Base-by-base conservation (phyloP, 2,888 invertebrate genomes). In the Helobdella robusta region DNA sequence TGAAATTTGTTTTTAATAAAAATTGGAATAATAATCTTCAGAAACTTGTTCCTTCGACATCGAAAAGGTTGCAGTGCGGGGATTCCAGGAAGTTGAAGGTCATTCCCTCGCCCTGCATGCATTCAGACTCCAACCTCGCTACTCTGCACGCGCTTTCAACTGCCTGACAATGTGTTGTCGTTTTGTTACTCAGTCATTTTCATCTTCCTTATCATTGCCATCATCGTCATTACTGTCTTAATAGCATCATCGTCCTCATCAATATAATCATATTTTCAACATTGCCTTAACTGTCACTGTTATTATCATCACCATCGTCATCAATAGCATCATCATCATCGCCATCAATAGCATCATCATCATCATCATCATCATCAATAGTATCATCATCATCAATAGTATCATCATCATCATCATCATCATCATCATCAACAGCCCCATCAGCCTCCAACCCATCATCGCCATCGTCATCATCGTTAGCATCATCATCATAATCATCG, bases 1-100 rank as follows among this genome's bases (percentile, higher is more conserved):
- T n/a, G n/a, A n/a, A n/a, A n/a, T n/a, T n/a, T n/a, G n/a, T n/a
- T n/a, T n/a, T n/a, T 40, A 40, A 40, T 40, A 40, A 40, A n/a
- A 40, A 40, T 40, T 40, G n/a, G n/a, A 40, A 40, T 34, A 28
- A 58, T 15, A 28, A 11, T 15, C 11, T 58, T 15, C 25, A 15
- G 11, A 18, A n/a, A 67, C 67, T 64, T 59, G 20, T 59, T 48
- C 60, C 59, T 34, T 59, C 65, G 25, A 62, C 34, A 36, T 58
- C 48, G 59, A 67, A 66, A n/a, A 67, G 59, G 66, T 58, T 67
- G 63, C 67, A 67, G 32, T 50, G 35, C 1, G 59, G 52, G n/a
- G n/a, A n/a, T 54, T 67, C 65, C 5, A 66, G 66, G 44, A 67
- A 67, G 20, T n/a, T 48, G 59, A 67, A 62, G 36, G 40, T 23